Conservation (phyloP, 2,797 vertebrate species). For the Clarias platycephalus region DNA sequence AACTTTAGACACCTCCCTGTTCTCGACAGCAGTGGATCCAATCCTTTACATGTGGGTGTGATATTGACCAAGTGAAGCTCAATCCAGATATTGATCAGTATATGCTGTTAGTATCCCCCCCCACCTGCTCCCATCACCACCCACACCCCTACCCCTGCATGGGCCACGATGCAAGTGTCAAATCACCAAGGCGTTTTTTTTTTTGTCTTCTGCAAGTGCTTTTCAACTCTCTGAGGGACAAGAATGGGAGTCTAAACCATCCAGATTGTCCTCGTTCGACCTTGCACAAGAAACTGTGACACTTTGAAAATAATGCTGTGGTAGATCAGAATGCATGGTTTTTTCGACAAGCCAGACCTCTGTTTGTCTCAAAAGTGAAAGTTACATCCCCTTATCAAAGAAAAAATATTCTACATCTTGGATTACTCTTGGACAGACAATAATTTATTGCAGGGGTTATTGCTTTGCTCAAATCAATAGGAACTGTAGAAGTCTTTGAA, state of each 20-base stretch:
- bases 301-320: constrained; percentile 17
- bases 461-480: constrained; percentile 65
- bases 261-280: constrained; percentile 20
- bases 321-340: background rate
- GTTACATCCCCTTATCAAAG: constrained; percentile 27
- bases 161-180: constrained; percentile 62
- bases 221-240: background rate
- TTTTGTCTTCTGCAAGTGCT: constrained; percentile 48
- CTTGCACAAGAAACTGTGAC: constrained; percentile 9
- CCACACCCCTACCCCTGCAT: constrained; percentile 58
- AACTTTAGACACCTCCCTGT: constrained; percentile 64
- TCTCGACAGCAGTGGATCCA: constrained; percentile 59
- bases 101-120: constrained; percentile 68
- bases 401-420: constrained; percentile 40
- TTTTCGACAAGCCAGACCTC: background rate
- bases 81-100: constrained; percentile 76
- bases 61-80: constrained; percentile 60
- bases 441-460: constrained; percentile 69
- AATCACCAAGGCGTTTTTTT: constrained; percentile 58
- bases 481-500: constrained; percentile 61
- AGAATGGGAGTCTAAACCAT: background rate
- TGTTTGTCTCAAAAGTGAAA: constrained; percentile 7
- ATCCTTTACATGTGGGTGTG: constrained; percentile 56
- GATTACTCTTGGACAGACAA: constrained; percentile 62
- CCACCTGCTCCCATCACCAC: constrained; percentile 62